Evolutionary conservation across 2,113 vertebrate genomes (phyloP), one percentile per base, ranked within the genome.

Genomic region (Athene noctua): DNA sequence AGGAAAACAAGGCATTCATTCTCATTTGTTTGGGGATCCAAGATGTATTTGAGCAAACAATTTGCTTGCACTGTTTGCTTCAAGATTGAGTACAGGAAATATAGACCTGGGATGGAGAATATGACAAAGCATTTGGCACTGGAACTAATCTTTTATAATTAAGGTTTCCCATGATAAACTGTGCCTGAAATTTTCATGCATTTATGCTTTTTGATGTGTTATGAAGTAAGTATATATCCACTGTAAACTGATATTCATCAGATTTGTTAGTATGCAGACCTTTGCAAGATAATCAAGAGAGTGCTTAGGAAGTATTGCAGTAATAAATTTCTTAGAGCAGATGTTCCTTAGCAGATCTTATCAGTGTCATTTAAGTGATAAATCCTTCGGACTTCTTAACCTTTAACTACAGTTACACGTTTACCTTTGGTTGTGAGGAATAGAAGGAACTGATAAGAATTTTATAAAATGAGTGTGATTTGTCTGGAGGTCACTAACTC

Each of bases 261-360:
- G 62, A 84, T 95, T 96, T 97, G 86, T 87, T 90, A 97, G 52
- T 59, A 44, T 88, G 86, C 49, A 95, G 67, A 81, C 84, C 94
- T 96, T 92, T 93, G 83, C 84, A 89, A 92, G 75, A 96, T 91
- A 90, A 92, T 94, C 91, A 96, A 92, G 72, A 72, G 65, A 78
- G 8, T 0, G 0, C 83, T 94, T 94, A 54, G 36, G 34, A 95
- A 89, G 61, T 84, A 94, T 72, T 92, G 54, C 1, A 12, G 67
- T 92, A 94, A 95, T 96, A 95, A 89, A 94, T 95, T 91, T 89
- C 73, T 81, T 77, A 73, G 70, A 89, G 63, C 86, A 96, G 88
- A 87, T 96, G 88, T 94, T 95, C 40, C 34, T 94, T 77, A 73
- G 72, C 62, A 94, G 71, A 73, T 94, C 96, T 96, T 87, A n/a